These are phyloP conservation scores for Malurus melanocephalus DNA, from an alignment of 2,113 vertebrate genomes.

Conservation along the genomic window DNA sequence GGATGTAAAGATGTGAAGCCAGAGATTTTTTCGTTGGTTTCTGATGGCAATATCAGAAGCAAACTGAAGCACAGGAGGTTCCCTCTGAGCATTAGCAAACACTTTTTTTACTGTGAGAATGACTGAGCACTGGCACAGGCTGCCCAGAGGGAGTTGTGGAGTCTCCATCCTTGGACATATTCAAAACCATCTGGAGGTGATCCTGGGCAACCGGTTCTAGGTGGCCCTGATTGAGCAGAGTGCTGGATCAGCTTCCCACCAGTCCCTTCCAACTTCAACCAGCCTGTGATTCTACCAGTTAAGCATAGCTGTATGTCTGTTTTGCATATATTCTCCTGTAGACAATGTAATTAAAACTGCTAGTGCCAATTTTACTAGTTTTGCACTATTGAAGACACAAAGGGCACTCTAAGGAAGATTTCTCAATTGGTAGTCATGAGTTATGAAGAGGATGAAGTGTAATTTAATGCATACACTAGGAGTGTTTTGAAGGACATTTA, in stretches of 20 bases:
- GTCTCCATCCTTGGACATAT: not conserved
- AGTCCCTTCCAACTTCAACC: not conserved
- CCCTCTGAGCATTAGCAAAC: not conserved
- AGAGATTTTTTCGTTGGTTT: not conserved
- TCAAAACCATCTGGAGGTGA: not conserved
- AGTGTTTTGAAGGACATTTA: not conserved
- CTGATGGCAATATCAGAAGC: not conserved
- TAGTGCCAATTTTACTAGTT: not conserved
- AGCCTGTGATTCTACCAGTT: not conserved
- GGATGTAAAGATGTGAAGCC: not conserved
- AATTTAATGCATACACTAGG: not conserved
- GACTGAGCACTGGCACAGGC: not conserved
- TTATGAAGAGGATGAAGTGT: not conserved
- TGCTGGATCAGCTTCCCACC: not conserved
- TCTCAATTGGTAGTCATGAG: not conserved
- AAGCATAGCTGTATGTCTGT: not conserved
- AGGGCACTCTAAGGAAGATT: not conserved
- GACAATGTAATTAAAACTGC: not conserved
- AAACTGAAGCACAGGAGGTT: not conserved
- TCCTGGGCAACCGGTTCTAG: not conserved
- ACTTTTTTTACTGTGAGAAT: not conserved
- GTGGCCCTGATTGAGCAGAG: not conserved
- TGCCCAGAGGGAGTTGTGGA: not conserved
- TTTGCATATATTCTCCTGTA: not conserved
- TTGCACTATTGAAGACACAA: not conserved